Base-by-base conservation (phyloP, 1,140 invertebrate genomes). In the Drosophila orosa region DNA sequence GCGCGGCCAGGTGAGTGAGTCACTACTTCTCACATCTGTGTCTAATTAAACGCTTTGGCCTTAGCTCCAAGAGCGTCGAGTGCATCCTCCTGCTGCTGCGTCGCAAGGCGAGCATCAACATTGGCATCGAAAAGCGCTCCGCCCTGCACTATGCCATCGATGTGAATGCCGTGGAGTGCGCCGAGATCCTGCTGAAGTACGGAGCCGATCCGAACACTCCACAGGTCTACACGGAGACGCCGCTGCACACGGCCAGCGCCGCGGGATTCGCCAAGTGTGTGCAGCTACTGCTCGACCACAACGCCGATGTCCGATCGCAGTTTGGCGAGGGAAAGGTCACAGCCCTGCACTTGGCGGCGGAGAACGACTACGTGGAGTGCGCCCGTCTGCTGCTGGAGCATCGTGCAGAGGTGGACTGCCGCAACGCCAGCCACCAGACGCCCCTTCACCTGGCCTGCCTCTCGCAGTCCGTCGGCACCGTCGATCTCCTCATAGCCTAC, bases 191-290 rank as follows among this genome's bases (percentile, higher is more conserved):
- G 44, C 84, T 97, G 27, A 93, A 95, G 75, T 93, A 94, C 44
- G 95, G 95, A 27, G 96, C 96, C 5, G 94, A 94, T 79, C 95
- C 96, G 42, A 96, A 96, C 76, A 96, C 95, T 59, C 94, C 95
- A n/a, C 95, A 96, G 93, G 95, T 96, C 25, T 96, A 95, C 74
- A 96, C 95, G 5, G 96, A 97, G 92, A 97, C 96, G 0, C 96
- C 97, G 0, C 90, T 98, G 5, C 97, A 97, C 73, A 95, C 97
- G 5, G 96, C 96, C 10, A 95, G 96, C 17, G 94, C 95, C 45
- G 92, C 96, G 33, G 96, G 96, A 10, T 94, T 94, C 29, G 92
- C 94, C 0, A 92, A 93, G 54, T 96, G 95, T 81, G 93, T 96
- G 5, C 94, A 95, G 80, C 81, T 97, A 19, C 92, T 97, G 3